Evolutionary conservation across 2,888 invertebrate species (phyloP).

Genomic region (Aleiodes alternator): DNA sequence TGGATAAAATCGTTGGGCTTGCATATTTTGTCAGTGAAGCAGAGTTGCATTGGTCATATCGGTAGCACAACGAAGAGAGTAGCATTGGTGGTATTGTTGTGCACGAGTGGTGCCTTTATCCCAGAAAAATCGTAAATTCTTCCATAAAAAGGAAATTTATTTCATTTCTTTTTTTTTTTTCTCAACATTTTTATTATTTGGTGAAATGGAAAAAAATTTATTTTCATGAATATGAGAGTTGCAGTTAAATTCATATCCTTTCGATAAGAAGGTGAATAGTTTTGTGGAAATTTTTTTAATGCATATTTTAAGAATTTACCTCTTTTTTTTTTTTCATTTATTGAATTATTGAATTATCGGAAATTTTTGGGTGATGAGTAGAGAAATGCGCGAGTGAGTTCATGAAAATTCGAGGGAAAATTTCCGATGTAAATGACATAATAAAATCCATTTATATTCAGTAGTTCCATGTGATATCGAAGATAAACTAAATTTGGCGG

Average conservation of each 20-base stretch:
- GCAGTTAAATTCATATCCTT: slow-evolving; percentile 13
- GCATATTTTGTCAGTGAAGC: slow-evolving; percentile 13
- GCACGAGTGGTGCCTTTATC: slow-evolving; percentile 23
- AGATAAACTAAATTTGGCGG: too few relatives aligned
- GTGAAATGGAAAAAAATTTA: slow-evolving; percentile 8
- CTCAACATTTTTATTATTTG: not conserved
- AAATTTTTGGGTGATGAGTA: too few relatives aligned
- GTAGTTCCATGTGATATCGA: too few relatives aligned
- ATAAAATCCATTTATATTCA: too few relatives aligned
- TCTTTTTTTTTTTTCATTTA: not conserved
- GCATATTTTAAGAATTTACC: not conserved
- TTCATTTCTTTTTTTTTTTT: slow-evolving; percentile 7
- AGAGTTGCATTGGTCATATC: slow-evolving; percentile 11
- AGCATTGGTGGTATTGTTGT: slow-evolving; percentile 10
- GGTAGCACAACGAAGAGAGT: slow-evolving; percentile 4
- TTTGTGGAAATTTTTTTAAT: slow-evolving; percentile 6
- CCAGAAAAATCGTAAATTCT: slow-evolving; percentile 29
- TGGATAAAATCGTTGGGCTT: not conserved
- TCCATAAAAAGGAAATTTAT: slow-evolving; percentile 17
- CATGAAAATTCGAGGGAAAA: too few relatives aligned
- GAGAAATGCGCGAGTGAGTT: too few relatives aligned
- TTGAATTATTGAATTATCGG: too few relatives aligned
- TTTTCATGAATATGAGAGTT: slow-evolving; percentile 10
- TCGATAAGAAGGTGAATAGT: not conserved
- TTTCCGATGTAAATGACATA: too few relatives aligned